Evolutionary conservation across 2,888 invertebrate species (phyloP).

Genomic region (Trichogramma dendrolimi): DNA sequence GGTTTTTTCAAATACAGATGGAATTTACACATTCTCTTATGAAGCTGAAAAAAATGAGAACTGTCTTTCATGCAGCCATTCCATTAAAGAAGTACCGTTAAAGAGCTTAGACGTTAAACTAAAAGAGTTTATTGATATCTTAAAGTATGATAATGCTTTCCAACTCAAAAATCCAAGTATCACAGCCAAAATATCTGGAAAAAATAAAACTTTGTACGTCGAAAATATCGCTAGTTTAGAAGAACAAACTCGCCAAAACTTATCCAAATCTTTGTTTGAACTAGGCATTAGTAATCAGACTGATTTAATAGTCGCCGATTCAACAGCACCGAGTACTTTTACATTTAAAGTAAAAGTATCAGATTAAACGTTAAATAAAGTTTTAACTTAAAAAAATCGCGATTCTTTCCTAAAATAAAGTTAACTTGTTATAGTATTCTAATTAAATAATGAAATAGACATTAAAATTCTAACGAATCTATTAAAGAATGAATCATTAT

Average conservation of each 20-base stretch:
- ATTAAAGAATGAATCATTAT: too few species aligned
- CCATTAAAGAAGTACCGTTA: constrained; percentile 62
- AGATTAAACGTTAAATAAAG: not conserved
- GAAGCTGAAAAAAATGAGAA: constrained; percentile 82
- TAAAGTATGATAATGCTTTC: constrained; percentile 72
- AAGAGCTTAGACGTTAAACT: constrained; percentile 66
- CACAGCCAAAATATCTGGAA: constrained; percentile 75
- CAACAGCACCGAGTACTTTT: constrained; percentile 80
- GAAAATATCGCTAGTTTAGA: constrained; percentile 88
- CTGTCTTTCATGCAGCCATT: constrained; percentile 84
- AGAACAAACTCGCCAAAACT: constrained; percentile 80
- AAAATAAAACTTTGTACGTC: constrained; percentile 90
- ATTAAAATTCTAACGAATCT: too few species aligned
- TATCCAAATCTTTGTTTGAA: constrained; percentile 81
- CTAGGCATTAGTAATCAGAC: constrained; percentile 80
- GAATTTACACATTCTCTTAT: constrained; percentile 93
- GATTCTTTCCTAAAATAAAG: too few species aligned
- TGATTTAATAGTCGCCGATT: constrained; percentile 86
- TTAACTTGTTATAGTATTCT: too few species aligned
- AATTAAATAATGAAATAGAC: too few species aligned
- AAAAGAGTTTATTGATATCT: constrained; percentile 74
- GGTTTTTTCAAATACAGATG: constrained; percentile 83
- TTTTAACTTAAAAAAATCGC: not conserved
- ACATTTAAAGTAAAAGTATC: constrained; percentile 70
- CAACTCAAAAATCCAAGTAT: constrained; percentile 91